Conservation (phyloP, 2,113 vertebrate species). For the Xiphophorus hellerii region DNA sequence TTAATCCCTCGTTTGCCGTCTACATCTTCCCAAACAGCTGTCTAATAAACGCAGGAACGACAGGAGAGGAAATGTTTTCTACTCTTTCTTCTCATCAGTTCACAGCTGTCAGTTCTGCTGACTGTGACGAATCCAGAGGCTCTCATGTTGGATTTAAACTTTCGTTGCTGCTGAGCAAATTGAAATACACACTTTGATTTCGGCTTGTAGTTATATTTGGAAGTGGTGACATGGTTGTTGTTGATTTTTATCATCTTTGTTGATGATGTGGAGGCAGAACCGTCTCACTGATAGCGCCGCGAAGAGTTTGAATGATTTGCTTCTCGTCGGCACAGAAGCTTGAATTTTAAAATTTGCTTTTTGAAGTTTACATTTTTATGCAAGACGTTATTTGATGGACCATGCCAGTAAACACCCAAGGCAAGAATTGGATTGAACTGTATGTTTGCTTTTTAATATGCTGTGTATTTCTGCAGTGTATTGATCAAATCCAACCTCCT, state of each 20-base stretch:
- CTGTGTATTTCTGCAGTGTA: neutral
- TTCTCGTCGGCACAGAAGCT: neutral
- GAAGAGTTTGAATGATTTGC: neutral
- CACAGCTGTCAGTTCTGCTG: neutral
- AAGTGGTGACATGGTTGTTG: constrained; percentile 1
- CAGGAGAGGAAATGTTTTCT: neutral
- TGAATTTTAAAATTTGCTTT: neutral
- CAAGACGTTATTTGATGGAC: neutral
- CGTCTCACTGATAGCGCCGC: neutral
- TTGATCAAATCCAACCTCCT: neutral
- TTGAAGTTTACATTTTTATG: neutral
- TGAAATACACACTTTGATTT: constrained; percentile 30
- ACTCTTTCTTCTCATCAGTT: neutral
- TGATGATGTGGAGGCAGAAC: constrained; percentile 12
- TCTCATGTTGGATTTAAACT: neutral
- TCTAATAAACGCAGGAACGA: neutral
- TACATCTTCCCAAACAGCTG: neutral
- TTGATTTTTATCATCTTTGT: constrained; percentile 21
- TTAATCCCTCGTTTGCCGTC: neutral
- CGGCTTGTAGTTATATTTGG: constrained; percentile 27
- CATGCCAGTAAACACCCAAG: neutral
- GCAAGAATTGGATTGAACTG: neutral
- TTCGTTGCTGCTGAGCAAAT: constrained; percentile 1
- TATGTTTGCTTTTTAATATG: neutral
- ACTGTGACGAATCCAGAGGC: constrained; percentile 4